Evolutionary conservation across 2,888 invertebrate genomes (phyloP), one percentile per base, ranked within the genome.

Genomic region (Dynastes maya): DNA sequence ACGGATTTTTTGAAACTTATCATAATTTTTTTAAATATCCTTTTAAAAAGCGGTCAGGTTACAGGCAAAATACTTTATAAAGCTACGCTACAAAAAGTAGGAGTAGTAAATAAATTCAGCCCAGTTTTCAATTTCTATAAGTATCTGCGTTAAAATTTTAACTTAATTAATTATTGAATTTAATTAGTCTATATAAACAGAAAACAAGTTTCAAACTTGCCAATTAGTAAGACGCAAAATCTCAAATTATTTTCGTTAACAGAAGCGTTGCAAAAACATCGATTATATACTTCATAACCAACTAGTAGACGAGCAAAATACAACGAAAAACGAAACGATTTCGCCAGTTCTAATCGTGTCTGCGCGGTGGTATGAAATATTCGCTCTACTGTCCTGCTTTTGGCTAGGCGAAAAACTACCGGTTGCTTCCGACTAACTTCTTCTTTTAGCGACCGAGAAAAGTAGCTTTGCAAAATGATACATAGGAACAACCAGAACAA

Each of bases 331-430:
- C 29, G 16, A 71, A 37, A 27, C 70, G 71, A 13, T 74, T 74
- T 74, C 72, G 40, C 72, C 55, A 55, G 45, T 45, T 64, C 67
- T 45, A 51, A 27, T 13, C 29, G 53, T 37, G 63, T 49, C 37
- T 22, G 22, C 22, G 22, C 22, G 22, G 22, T 22, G 32, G n/a
- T 45, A 49, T 16, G 49, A 45, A 45, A 37, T 37, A 68, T 75
- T 64, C 67, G 80, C 58, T 80, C 80, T 65, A 79, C 79, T 80
- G 78, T 80, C 79, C 80, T 79, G 76, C 45, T 77, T 80, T 70
- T 61, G 72, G 67, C 79, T 68, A 79, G 77, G 77, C 79, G 45
- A 77, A 77, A 79, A 79, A 77, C 75, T 64, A 53, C 61, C 58
- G 61, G 58, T 45, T 45, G 45, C 11, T 45, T 45, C 45, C 13